These are phyloP conservation scores for Lerista edwardsae DNA, from an alignment of 2,797 vertebrate species.

Conservation along the genomic window DNA sequence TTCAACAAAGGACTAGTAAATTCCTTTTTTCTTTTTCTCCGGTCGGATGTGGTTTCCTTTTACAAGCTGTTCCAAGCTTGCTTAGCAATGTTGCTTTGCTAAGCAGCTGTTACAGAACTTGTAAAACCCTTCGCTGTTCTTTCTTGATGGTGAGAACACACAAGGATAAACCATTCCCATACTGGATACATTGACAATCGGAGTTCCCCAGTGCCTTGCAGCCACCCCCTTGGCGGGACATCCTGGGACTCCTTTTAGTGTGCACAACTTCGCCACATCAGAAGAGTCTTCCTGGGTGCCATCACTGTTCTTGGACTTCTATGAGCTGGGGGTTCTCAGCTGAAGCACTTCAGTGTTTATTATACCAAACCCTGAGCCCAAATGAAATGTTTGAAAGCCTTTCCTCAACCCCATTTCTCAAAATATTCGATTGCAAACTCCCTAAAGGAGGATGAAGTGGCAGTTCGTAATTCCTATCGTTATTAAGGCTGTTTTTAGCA, in stretches of 20 bases:
- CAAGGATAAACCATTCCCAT: background rate
- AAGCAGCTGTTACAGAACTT: background rate
- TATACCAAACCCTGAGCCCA: too few relatives aligned
- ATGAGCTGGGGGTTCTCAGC: background rate
- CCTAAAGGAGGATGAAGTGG: background rate
- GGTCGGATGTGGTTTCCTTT: background rate
- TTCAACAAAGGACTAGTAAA: background rate
- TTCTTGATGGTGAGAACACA: background rate
- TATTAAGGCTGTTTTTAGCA: too few relatives aligned
- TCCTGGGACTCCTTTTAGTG: background rate
- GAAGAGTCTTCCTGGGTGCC: background rate
- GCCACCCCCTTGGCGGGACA: background rate
- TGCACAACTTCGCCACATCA: background rate
- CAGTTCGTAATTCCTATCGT: too few relatives aligned
- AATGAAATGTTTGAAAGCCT: background rate
- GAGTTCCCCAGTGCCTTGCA: background rate
- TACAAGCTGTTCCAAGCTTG: background rate
- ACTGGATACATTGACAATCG: background rate
- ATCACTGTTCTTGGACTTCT: background rate
- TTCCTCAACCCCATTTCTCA: background rate
- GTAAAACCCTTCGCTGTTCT: background rate
- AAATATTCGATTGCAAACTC: background rate
- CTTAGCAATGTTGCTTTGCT: background rate
- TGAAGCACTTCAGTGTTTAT: too few relatives aligned
- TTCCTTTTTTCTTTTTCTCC: slow-evolving; percentile 1